These are phyloP conservation scores for Ectobius pallidus DNA, from an alignment of 2,888 invertebrate genomes.

Conservation along the genomic window DNA sequence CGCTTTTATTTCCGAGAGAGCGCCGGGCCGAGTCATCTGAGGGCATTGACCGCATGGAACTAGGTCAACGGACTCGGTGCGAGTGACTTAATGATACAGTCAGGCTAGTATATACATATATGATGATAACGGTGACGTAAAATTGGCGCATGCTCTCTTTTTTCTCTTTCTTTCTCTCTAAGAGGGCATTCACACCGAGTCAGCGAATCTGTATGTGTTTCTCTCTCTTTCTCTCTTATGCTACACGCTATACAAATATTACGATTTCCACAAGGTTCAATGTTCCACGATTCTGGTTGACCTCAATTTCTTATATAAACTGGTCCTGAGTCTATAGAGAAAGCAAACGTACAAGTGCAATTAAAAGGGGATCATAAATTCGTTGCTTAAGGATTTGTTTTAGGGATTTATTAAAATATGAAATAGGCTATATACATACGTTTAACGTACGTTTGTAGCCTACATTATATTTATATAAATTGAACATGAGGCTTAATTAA, in stretches of 20 bases:
- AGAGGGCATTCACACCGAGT: conserved; percentile 39
- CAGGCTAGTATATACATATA: conserved; percentile 24
- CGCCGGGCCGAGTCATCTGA: conserved; percentile 19
- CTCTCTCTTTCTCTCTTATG: neutral
- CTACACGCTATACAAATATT: neutral
- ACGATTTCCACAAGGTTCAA: conserved; percentile 8
- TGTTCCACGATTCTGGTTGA: neutral
- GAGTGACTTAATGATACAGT: conserved; percentile 19
- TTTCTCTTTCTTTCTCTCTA: conserved; percentile 22
- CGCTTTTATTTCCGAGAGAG: conserved; percentile 29
- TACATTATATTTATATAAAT: too few species aligned
- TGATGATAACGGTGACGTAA: conserved; percentile 40
- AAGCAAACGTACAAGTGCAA: conserved; percentile 1
- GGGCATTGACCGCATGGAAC: conserved; percentile 34
- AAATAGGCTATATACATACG: too few species aligned
- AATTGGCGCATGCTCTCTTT: conserved; percentile 37
- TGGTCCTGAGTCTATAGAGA: neutral
- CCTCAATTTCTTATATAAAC: neutral
- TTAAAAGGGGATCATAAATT: neutral
- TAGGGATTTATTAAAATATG: too few species aligned
- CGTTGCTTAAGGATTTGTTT: too few species aligned
- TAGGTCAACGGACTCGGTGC: conserved; percentile 27
- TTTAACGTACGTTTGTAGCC: too few species aligned
- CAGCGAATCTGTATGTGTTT: conserved; percentile 19
- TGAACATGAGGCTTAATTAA: too few species aligned